A percentile compares a stretch with the other conserved stretches of the same genome.
These are phyloP conservation scores for Theonella swinhoei DNA, from an alignment of 37 sponge, comb jelly and placozoan genomes.

Conservation along the genomic window DNA sequence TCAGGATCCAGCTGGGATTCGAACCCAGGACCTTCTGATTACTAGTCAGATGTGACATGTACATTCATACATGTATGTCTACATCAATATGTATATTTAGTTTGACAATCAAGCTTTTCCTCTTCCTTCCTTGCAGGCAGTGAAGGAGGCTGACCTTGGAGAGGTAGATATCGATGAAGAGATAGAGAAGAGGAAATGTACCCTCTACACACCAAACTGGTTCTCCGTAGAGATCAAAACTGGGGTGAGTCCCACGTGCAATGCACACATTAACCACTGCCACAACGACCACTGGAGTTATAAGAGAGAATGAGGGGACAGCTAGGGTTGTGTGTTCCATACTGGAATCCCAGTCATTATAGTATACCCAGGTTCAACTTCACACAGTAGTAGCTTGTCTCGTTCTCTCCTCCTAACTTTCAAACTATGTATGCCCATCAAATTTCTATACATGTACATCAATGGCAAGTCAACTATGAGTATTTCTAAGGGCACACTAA, in stretches of 20 bases:
- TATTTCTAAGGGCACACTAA: no score
- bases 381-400: no score
- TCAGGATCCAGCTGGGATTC: no score
- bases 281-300: background rate
- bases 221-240: slow-evolving; percentile 93
- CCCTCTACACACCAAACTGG: slow-evolving; percentile 94
- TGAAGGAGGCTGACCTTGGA: slow-evolving; percentile 74
- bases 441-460: no score
- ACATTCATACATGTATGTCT: no score
- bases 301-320: background rate
- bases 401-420: no score
- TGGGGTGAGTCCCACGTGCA: slow-evolving; percentile 73
- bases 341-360: background rate
- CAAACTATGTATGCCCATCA: no score
- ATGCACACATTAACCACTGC: background rate
- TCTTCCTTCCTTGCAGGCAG: slow-evolving; percentile 52
- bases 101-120: no score
- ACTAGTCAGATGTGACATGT: no score
- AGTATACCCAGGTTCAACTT: background rate
- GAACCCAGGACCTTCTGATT: no score
- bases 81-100: no score
- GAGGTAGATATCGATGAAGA: slow-evolving; percentile 88
- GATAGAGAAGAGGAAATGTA: slow-evolving; percentile 58
- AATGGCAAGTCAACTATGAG: no score
- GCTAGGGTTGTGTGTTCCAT: background rate